These are phyloP conservation scores for Lontra canadensis DNA, from an alignment of 2,113 vertebrate species.

Conservation along the genomic window DNA sequence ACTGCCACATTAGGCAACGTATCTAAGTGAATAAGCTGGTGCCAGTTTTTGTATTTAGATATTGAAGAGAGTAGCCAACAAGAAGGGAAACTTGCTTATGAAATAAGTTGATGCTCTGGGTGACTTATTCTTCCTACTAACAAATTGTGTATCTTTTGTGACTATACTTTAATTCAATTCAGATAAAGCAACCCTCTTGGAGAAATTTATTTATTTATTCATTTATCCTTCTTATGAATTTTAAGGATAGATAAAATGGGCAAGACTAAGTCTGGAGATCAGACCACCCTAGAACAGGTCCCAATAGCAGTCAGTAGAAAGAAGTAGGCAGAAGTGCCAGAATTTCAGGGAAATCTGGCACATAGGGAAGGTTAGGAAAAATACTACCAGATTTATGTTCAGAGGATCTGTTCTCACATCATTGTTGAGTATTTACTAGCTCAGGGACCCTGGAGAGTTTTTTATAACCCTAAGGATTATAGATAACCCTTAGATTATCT, in stretches of 20 bases:
- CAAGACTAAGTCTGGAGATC: neutral
- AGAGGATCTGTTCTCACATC: neutral
- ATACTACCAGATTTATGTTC: neutral
- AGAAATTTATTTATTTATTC: neutral
- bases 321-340: neutral
- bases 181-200: neutral
- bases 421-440: neutral
- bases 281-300: neutral
- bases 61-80: neutral
- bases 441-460: neutral
- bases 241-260: neutral
- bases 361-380: neutral
- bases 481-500: neutral
- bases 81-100: neutral
- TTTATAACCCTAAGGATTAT: neutral
- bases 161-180: neutral
- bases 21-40: neutral
- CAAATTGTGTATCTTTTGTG: neutral
- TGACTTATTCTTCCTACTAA: conserved; percentile 31
- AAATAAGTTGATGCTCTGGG: neutral
- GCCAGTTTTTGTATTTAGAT: neutral
- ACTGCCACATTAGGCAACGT: neutral
- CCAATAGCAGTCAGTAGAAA: neutral
- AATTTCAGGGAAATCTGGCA: neutral
- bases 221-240: neutral